A percentile compares a stretch with the other conserved stretches of the same genome.
Conservation (phyloP, 2,888 invertebrate species). For the Nomada ferruginata region DNA sequence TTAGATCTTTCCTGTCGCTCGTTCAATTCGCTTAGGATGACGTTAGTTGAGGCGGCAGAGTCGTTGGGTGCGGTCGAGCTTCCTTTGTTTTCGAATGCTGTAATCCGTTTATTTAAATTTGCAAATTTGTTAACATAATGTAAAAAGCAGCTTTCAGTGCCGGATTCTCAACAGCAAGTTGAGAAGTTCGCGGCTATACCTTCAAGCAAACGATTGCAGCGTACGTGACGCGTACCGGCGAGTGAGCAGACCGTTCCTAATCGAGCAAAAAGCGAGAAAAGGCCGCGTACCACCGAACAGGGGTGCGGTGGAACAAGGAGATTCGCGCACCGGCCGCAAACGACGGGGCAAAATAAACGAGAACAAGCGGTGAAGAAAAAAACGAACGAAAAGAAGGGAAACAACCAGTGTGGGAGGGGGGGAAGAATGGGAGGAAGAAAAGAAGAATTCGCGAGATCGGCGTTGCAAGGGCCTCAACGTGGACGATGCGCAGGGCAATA, state of each 20-base stretch:
- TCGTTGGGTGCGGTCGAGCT: too few species aligned
- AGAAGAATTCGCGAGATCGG: constrained; percentile 68
- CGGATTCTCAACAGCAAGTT: too few species aligned
- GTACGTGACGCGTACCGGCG: background rate
- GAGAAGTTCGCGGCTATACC: background rate
- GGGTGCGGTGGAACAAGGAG: constrained; percentile 26
- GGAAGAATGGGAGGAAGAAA: constrained; percentile 33
- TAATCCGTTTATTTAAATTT: too few species aligned
- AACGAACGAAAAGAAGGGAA: background rate
- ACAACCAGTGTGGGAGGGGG: background rate
- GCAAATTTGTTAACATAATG: too few species aligned
- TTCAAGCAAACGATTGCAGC: background rate
- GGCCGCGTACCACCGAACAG: constrained; percentile 4
- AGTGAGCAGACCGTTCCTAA: constrained; percentile 13
- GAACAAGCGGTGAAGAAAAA: constrained; percentile 8
- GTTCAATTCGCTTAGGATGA: too few species aligned
- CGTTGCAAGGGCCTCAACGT: constrained; percentile 68
- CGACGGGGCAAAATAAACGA: constrained; percentile 44
- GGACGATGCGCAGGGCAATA: constrained; percentile 78
- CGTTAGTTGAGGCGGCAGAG: too few species aligned
- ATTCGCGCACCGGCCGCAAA: constrained; percentile 14
- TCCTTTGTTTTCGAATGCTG: too few species aligned
- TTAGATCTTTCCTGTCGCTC: too few species aligned
- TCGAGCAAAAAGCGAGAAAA: constrained; percentile 27
- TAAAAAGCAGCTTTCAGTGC: background rate